Percentiles rank a stretch among this genome's conserved stretches.
phyloP scores from a whole-genome alignment of 1,140 invertebrate genomes.

The Meloidogyne chitwoodi region DNA sequence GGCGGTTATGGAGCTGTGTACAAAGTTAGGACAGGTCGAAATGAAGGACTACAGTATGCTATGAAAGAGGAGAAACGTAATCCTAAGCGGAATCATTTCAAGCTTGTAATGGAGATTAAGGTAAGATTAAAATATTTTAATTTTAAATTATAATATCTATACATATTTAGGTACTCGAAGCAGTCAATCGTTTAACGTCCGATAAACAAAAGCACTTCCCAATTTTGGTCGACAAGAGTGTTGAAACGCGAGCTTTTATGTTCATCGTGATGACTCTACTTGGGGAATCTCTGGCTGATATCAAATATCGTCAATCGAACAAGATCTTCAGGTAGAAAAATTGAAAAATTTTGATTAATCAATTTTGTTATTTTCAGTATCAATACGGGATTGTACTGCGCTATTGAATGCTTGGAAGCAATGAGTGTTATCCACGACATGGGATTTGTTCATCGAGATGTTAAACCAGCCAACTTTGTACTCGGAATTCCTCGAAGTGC shows the following conservation, averaged over 20 bases:
- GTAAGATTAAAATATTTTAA: too few relatives aligned
- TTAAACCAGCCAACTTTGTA: conserved; percentile 39
- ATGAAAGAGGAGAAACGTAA: conserved; percentile 15
- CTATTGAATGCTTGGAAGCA: conserved; percentile 39
- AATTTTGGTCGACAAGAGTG: conserved; percentile 15
- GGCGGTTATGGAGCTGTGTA: conserved; percentile 25
- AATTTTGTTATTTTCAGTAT: background rate
- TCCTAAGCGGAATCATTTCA: background rate
- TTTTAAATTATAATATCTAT: too few relatives aligned
- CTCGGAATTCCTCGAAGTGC: conserved; percentile 9
- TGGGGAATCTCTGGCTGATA: conserved; percentile 23
- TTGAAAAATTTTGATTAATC: too few relatives aligned
- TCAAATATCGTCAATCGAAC: conserved; percentile 18
- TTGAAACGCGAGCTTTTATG: conserved; percentile 16
- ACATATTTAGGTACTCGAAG: background rate
- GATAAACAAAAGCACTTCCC: conserved; percentile 23
- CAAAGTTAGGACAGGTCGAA: background rate
- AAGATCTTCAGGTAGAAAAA: conserved; percentile 12
- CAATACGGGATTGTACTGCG: conserved; percentile 22
- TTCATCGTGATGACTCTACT: conserved; percentile 34
- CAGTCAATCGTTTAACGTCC: background rate
- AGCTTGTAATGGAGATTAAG: conserved; percentile 13
- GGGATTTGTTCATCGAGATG: conserved; percentile 34
- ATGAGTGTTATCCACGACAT: conserved; percentile 25
- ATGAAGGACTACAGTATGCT: background rate